Evolutionary conservation across 1,140 invertebrate species (phyloP).

Genomic region (Papilio dardanus): DNA sequence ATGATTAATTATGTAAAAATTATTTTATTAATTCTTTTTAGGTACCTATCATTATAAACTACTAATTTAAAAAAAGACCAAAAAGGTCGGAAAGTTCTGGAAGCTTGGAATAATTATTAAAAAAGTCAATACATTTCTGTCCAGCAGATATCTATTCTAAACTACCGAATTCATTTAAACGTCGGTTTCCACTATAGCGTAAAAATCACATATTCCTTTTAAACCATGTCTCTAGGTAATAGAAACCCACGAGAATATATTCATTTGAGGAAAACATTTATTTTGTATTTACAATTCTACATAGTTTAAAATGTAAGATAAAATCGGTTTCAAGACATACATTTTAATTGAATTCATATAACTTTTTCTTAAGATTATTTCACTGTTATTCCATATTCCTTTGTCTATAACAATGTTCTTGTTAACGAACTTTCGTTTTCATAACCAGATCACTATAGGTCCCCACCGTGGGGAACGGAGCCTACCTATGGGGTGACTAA

Average conservation of each 20-base stretch:
- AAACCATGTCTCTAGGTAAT: too few species aligned
- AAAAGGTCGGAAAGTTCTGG: conserved; percentile 62
- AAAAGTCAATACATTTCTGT: conserved; percentile 54
- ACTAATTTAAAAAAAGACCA: conserved; percentile 46
- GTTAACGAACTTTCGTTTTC: too few species aligned
- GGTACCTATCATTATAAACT: conserved; percentile 35
- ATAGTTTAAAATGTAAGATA: conserved; percentile 29
- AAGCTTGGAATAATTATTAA: conserved; percentile 57
- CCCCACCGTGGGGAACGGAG: too few species aligned
- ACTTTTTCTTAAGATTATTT: neutral
- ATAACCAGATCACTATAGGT: too few species aligned
- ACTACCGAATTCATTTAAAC: conserved; percentile 1
- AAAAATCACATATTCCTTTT: too few species aligned
- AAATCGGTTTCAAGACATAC: too few species aligned
- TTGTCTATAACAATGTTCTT: too few species aligned
- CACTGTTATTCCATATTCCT: neutral
- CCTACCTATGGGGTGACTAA: too few species aligned
- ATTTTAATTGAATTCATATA: too few species aligned
- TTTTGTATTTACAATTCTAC: conserved; percentile 31
- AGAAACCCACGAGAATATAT: too few species aligned
- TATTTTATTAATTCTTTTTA: conserved; percentile 17
- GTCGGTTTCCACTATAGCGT: too few species aligned
- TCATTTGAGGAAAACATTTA: neutral
- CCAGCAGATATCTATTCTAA: conserved; percentile 58
- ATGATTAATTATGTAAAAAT: too few species aligned